Conservation (phyloP, 2,888 invertebrate genomes). For the Limnephilus rhombicus region DNA sequence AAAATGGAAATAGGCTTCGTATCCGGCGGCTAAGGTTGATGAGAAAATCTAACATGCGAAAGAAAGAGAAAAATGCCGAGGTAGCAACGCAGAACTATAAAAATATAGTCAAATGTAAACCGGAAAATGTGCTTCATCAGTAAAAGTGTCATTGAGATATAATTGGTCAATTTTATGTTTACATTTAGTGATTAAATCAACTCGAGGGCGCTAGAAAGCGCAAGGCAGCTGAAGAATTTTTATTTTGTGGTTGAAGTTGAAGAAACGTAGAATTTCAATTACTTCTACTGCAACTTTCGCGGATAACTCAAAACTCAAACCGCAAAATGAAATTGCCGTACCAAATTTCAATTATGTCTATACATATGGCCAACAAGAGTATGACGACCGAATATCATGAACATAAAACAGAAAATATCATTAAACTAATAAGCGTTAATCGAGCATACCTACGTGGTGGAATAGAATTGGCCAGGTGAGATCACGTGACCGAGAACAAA, state of each 20-base stretch:
- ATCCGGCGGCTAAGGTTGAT: neutral
- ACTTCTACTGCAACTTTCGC: neutral
- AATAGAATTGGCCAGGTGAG: too few relatives aligned
- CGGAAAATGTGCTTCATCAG: neutral
- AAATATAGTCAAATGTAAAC: neutral
- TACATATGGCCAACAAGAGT: neutral
- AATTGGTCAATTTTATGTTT: neutral
- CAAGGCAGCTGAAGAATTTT: neutral
- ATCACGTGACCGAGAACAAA: too few relatives aligned
- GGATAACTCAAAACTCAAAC: neutral
- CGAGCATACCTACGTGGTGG: too few relatives aligned
- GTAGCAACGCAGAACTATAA: too few relatives aligned
- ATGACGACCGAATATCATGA: neutral
- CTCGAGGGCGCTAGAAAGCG: neutral
- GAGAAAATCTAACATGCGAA: neutral
- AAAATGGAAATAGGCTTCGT: neutral
- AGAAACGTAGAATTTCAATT: neutral
- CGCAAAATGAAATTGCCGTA: neutral
- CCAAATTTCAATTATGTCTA: neutral
- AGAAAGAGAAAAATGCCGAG: neutral
- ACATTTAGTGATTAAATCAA: neutral
- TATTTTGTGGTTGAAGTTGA: neutral
- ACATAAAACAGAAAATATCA: too few relatives aligned
- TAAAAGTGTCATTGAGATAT: neutral
- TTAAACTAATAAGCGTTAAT: too few relatives aligned